phyloP scores from a whole-genome alignment of 2,797 vertebrate species.

The Cossypha caffra region DNA sequence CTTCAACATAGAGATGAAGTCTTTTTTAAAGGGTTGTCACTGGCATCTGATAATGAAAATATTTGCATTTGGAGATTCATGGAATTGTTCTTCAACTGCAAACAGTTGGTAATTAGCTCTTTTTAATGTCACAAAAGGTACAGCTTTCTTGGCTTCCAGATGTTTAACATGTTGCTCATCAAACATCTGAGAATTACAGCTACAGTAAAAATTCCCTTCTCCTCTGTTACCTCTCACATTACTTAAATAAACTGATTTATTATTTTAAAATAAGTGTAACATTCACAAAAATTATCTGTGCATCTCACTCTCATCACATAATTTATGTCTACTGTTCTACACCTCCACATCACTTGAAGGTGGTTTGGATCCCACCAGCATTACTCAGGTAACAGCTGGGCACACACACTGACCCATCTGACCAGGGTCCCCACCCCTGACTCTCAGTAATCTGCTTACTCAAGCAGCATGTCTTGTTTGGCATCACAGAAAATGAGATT shows the following conservation, averaged over 20 bases:
- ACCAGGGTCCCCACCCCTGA: too few species aligned
- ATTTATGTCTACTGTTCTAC: not conserved
- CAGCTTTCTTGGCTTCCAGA: not conserved
- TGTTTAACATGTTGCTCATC: not conserved
- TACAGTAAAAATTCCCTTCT: not conserved
- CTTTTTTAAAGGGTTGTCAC: not conserved
- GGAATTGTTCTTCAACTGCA: not conserved
- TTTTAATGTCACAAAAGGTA: not conserved
- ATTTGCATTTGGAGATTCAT: not conserved
- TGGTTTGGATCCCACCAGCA: not conserved
- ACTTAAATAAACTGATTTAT: not conserved
- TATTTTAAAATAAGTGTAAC: not conserved
- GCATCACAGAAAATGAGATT: not conserved
- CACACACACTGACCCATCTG: rapidly evolving
- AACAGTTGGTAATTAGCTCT: not conserved
- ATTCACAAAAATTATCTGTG: not conserved
- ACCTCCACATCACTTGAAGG: not conserved
- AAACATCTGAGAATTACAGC: not conserved
- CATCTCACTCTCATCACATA: not conserved
- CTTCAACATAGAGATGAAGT: not conserved
- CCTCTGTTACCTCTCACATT: not conserved
- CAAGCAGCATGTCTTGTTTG: not conserved
- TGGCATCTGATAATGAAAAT: not conserved
- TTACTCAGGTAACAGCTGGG: not conserved
- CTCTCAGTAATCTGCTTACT: not conserved